Base-by-base conservation (phyloP, 2,888 invertebrate species). In the Pomacea canaliculata region DNA sequence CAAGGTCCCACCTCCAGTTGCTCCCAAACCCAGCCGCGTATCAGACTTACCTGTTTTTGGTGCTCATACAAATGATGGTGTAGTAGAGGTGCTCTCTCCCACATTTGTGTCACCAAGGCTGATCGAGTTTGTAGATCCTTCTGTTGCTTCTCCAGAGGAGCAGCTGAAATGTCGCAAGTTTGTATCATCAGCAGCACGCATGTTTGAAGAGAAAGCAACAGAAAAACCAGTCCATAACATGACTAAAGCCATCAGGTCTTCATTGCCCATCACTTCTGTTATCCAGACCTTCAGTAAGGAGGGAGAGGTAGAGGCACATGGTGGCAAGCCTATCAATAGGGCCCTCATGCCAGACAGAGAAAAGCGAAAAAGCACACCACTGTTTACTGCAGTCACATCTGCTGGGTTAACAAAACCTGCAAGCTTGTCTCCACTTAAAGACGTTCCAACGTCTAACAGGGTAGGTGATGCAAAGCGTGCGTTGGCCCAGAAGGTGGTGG, bases 1-100 rank as follows among this genome's bases (percentile, higher is more conserved):
- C 16, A 80, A 83, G 51, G 66, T 62, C 9, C 82, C 85, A 18
- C 85, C 86, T 46, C 80, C 83, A 60, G 83, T 85, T 18, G 83
- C 85, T 12, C 84, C 85, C 10, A 86, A 85, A 79, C 84, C 85
- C 48, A 80, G 76, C 13, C 68, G 75, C 18, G 76, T 56, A 10
- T 68, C 80, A 48, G 76, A 74, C n/a, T 65, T 73, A 19, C 75
- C 74, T 71, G 69, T 16, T 78, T 71, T 75, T 12, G 70, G 71
- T 9, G 49, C 68, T 1, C 71, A 75, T 9, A 70, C 77, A 19
- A 75, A 78, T 37, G 76, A 76, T n/a, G 27, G 65, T 7, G 68
- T 48, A 10, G 60, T 37, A 10, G 67, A 70, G 37, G 71, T 62
- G 12, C 63, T 62, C 1, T 75, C 74, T 12, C 74, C 74, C 8